These are phyloP conservation scores for Sinopyrophorus schimmeli DNA, from an alignment of 2,888 invertebrate genomes.

Conservation along the genomic window DNA sequence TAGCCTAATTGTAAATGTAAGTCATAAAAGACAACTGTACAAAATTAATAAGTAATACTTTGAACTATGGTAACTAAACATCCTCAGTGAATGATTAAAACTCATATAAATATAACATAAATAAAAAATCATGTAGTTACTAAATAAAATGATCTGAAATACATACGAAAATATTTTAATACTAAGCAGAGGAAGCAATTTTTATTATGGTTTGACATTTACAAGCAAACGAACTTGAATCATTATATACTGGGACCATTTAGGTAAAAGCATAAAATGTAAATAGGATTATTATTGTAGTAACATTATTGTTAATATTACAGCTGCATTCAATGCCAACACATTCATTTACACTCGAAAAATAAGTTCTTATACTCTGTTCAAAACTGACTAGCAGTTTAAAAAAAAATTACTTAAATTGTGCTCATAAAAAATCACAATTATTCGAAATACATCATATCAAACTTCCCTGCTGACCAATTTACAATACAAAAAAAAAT, in stretches of 20 bases:
- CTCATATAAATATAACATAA: constrained; percentile 14
- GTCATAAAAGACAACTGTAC: constrained; percentile 35
- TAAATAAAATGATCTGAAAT: background rate
- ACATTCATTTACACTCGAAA: constrained; percentile 2
- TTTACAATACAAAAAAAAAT: constrained; percentile 8
- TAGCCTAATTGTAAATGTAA: constrained; percentile 38
- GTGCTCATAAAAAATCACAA: constrained; percentile 5
- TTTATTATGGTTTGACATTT: constrained; percentile 10
- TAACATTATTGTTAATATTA: constrained; percentile 13
- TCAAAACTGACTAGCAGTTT: constrained; percentile 3
- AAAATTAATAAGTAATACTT: constrained; percentile 39
- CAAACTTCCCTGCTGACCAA: constrained; percentile 5
- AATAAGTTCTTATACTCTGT: background rate
- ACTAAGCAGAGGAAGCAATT: constrained; percentile 8
- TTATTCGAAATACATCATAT: constrained; percentile 1
- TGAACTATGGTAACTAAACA: constrained; percentile 38
- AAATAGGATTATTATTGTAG: constrained; percentile 11
- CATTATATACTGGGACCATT: constrained; percentile 12
- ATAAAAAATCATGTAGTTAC: background rate
- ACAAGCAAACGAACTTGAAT: constrained; percentile 20
- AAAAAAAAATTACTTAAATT: constrained; percentile 9
- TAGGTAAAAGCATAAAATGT: constrained; percentile 22
- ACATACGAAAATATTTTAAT: background rate
- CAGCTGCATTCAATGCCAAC: constrained; percentile 28
- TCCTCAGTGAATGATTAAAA: constrained; percentile 5